Conservation (phyloP, 1,140 invertebrate species). For the Scylla paramamosain region DNA sequence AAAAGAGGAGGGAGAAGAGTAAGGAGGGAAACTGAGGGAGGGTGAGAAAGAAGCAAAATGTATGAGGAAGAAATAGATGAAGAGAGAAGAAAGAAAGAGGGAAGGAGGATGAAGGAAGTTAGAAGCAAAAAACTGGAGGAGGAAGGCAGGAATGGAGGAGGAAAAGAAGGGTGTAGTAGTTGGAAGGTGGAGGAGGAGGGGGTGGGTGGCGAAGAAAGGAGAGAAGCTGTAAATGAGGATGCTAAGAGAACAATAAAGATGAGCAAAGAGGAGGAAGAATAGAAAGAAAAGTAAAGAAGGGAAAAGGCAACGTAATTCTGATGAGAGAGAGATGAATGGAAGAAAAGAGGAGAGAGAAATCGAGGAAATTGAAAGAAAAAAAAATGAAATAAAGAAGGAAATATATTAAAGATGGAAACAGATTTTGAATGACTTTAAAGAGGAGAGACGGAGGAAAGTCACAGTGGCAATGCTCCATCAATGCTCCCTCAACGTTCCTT, state of each 20-base stretch:
- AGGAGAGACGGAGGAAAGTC: no score
- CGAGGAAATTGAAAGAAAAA: not conserved
- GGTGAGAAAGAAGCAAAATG: not conserved
- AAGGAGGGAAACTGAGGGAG: not conserved
- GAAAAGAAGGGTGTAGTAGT: not conserved
- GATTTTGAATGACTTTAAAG: no score
- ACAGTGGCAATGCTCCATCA: no score
- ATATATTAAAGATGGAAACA: no score
- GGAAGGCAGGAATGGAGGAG: not conserved
- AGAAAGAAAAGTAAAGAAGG: not conserved
- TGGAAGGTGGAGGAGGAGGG: not conserved
- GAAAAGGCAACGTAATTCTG: not conserved
- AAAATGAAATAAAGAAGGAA: not conserved
- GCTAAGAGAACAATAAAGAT: not conserved
- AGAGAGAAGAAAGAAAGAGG: slow-evolving; percentile 44
- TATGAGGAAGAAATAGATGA: not conserved
- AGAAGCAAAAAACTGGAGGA: not conserved
- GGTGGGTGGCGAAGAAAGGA: not conserved
- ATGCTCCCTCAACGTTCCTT: no score
- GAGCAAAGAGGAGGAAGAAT: not conserved
- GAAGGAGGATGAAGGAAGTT: slow-evolving; percentile 7
- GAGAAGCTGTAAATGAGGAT: not conserved
- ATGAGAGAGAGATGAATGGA: not conserved
- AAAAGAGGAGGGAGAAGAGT: not conserved
- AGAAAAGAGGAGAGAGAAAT: not conserved